phyloP scores from a whole-genome alignment of 2,113 vertebrate species.

The Haemorhous mexicanus region DNA sequence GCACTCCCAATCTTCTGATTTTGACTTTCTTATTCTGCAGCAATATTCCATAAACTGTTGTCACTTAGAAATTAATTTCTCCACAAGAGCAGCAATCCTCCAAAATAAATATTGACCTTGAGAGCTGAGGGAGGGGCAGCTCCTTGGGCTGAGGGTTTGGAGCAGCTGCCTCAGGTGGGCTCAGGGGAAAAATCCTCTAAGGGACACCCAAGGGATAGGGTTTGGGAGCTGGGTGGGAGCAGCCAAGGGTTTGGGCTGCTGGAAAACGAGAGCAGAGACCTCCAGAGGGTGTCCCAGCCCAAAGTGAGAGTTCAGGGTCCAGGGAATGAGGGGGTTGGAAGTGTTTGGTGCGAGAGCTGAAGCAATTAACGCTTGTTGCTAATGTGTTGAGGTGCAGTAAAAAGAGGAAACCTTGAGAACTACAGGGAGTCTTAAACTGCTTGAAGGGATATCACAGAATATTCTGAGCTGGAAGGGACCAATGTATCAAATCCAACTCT shows the following conservation, averaged over 20 bases:
- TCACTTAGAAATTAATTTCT: background rate
- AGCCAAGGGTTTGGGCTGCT: too few relatives aligned
- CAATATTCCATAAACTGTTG: background rate
- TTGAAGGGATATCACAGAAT: background rate
- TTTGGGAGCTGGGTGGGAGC: fast-evolving
- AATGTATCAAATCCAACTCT: background rate
- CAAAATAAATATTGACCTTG: background rate
- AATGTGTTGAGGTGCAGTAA: background rate
- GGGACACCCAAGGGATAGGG: too few relatives aligned
- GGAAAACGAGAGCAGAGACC: background rate
- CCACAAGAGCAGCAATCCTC: background rate
- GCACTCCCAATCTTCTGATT: background rate
- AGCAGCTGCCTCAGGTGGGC: fast-evolving
- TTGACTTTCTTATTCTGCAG: background rate
- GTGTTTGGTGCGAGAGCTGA: background rate
- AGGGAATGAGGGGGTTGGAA: background rate
- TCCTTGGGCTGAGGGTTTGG: background rate
- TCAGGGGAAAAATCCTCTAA: fast-evolving
- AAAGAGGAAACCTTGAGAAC: background rate
- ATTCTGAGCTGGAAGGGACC: background rate
- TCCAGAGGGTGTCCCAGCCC: background rate
- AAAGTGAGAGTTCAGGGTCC: fast-evolving
- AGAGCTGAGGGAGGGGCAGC: background rate
- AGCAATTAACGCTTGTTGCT: background rate
- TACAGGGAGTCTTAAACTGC: background rate